Conservation (phyloP, 2,797 vertebrate genomes). For the Acestrorhynchus altus region DNA sequence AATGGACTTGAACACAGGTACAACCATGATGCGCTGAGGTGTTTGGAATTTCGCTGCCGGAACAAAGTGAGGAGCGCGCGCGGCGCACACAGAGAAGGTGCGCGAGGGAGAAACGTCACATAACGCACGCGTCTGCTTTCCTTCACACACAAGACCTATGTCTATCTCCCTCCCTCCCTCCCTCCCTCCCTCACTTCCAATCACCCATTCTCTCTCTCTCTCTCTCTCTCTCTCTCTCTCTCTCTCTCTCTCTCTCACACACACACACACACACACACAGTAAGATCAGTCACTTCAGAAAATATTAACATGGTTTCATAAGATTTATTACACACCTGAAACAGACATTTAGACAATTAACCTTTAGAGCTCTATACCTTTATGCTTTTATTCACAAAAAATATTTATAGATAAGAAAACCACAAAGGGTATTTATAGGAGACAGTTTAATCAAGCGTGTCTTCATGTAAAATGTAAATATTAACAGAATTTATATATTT, state of each 20-base stretch:
- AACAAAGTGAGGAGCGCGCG: neutral
- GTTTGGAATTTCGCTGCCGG: neutral
- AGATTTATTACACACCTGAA: neutral
- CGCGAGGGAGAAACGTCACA: neutral
- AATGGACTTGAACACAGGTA: conserved; percentile 58
- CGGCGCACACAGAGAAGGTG: neutral
- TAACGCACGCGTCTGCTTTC: conserved; percentile 8
- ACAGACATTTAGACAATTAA: too few relatives aligned
- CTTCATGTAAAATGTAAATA: too few relatives aligned
- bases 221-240: neutral
- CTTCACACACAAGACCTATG: neutral
- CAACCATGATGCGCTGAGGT: conserved; percentile 54
- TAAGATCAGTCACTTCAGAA: neutral
- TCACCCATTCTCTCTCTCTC: neutral
- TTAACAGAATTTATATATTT: too few relatives aligned
- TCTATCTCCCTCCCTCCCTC: conserved; percentile 1
- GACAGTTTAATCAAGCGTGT: too few relatives aligned
- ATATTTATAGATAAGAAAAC: too few relatives aligned
- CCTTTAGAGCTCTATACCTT: too few relatives aligned
- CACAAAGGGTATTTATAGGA: too few relatives aligned
- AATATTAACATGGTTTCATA: neutral
- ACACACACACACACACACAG: too few relatives aligned
- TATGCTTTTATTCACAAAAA: too few relatives aligned
- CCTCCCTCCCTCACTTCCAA: conserved; percentile 25
- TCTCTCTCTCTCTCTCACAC: neutral